phyloP scores from a whole-genome alignment of 2,888 invertebrate species.

The Oscheius onirici region DNA sequence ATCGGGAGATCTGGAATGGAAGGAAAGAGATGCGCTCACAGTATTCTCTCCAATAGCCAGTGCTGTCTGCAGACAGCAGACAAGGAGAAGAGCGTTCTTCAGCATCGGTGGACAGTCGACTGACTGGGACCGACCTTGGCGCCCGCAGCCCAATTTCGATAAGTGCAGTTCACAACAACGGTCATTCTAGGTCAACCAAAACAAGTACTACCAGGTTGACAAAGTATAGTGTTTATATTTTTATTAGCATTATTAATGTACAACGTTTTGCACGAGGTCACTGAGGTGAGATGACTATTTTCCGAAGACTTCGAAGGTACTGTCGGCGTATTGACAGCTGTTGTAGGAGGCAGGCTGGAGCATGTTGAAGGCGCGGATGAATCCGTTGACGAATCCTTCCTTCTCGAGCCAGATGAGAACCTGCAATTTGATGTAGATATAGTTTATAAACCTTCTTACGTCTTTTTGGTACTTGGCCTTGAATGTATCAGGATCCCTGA shows the following conservation, averaged over 20 bases:
- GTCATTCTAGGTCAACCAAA: constrained; percentile 25
- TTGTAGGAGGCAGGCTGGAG: constrained; percentile 70
- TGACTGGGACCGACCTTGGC: constrained; percentile 32
- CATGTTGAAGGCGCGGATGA: constrained; percentile 72
- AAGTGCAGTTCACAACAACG: constrained; percentile 34
- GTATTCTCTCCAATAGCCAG: constrained; percentile 68
- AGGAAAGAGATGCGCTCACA: constrained; percentile 48
- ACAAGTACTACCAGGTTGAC: background rate
- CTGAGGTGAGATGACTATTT: constrained; percentile 30
- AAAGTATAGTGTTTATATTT: constrained; percentile 1
- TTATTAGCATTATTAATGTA: constrained; percentile 34
- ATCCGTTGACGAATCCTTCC: constrained; percentile 72
- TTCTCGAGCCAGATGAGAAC: constrained; percentile 63
- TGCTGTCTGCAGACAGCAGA: constrained; percentile 30
- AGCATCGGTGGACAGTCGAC: constrained; percentile 38
- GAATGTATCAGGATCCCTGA: constrained; percentile 72
- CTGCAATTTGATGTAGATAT: constrained; percentile 33
- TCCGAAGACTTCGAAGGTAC: constrained; percentile 71
- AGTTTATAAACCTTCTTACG: constrained; percentile 24
- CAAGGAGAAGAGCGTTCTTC: constrained; percentile 34
- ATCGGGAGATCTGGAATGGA: background rate
- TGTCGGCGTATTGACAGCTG: constrained; percentile 71
- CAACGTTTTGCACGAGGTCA: constrained; percentile 24
- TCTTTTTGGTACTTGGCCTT: constrained; percentile 66
- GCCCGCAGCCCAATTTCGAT: constrained; percentile 33